Base-by-base conservation (phyloP, 2,888 invertebrate species). In the Serripes groenlandicus region DNA sequence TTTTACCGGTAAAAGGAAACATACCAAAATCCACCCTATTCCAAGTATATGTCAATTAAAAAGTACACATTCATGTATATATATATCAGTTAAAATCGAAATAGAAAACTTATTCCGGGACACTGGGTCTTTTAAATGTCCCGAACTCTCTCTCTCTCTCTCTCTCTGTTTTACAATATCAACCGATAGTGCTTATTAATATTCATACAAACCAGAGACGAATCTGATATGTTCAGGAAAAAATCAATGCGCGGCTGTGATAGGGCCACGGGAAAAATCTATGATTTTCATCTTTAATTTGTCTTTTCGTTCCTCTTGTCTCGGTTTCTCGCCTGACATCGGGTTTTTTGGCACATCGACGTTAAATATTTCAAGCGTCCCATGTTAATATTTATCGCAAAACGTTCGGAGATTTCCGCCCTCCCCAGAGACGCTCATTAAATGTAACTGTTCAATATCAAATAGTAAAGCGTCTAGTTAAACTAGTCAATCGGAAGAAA, bases 221-320 rank as follows among this genome's bases (percentile, higher is more conserved):
- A 42, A 66, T 66, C 66, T 66, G 66, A 66, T 66, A 66, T 42
- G 66, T 23, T 66, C n/a, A 5, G 34, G 1, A 42, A 32, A 74
- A 78, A 78, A 78, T 78, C 78, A 78, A 78, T 78, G 78, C 58
- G 34, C 18, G 5, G 49, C 35, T 26, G 42, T 69, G 75, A 69
- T 66, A 64, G 54, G 56, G 42, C 58, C n/a, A 9, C 23, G 3
- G n/a, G 26, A 28, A 26, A 66, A 66, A 42, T 66, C 42, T 42
- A 66, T 66, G 42, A 42, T 26, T 23, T 32, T 42, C 66, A 35
- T 66, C 66, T 37, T 66, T 42, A 66, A 66, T 66, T 66, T 37
- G 66, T 66, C 42, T 66, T 37, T 37, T 66, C n/a, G 18, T 66
- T 30, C 11, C 26, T 11, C 23, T n/a, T 21, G 34, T 64, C 30